Evolutionary conservation across 2,797 vertebrate genomes (phyloP), one percentile per base, ranked within the genome.

Genomic region (Macrochelys suwanniensis): DNA sequence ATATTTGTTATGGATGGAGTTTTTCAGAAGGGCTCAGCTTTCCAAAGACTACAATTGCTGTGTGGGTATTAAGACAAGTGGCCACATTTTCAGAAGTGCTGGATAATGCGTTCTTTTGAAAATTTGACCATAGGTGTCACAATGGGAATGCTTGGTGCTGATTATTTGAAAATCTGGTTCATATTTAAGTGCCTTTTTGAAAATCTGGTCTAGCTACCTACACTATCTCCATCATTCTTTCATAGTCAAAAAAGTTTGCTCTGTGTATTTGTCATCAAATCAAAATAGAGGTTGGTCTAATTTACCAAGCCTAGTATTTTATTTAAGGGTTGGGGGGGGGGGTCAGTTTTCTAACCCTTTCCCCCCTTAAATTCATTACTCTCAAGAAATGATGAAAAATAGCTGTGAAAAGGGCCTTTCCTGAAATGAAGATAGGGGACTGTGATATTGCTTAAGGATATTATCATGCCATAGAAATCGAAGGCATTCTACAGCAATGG

Each of bases 281-380:
- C 94, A 96, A 91, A 68, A 25, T 77, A 90, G 19, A 95, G 1
- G 19, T 82, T 96, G 16, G 61, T 79, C 84, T 89, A 80, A 93
- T 93, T 89, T 96, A 85, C 71, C 94, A 84, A 93, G 1, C 6
- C 89, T 50, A 50, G 47, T 96, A 11, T 88, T 87, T 89, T 95
- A 91, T 33, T 57, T 89, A 87, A 85, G 90, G 19, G 45, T 50
- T 89, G 76, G 88, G 93, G n/a, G 61, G 76, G 88, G 93, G n/a
- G 61, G 3, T 9, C 86, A 90, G 1, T 0, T 91, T 92, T 96
- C 83, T 96, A 97, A 90, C 84, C 79, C 33, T 89, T 95, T 81
- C 49, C 90, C 82, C n/a, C 93, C 94, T 97, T 94, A 83, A 93
- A 96, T 95, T 96, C 89, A 94, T 96, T 94, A 94, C 26, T 95